phyloP scores from a whole-genome alignment of 2,797 vertebrate species.

The Mormyrus proboscirostris region DNA sequence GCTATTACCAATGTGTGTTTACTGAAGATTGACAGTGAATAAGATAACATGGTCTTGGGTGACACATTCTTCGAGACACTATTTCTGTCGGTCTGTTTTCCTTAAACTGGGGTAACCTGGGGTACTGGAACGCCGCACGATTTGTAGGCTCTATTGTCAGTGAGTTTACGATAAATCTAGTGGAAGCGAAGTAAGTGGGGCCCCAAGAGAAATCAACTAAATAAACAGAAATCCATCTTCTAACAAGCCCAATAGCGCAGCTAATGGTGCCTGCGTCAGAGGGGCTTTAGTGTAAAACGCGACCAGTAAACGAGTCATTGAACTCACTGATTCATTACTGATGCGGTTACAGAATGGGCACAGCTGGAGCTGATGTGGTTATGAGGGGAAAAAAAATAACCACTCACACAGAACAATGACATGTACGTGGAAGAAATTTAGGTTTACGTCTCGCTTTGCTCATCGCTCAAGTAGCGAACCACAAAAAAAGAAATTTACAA shows the following conservation, averaged over 20 bases:
- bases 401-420: background rate
- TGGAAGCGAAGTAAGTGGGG: background rate
- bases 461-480: background rate
- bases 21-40: background rate
- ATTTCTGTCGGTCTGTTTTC: background rate
- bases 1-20: background rate
- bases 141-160: background rate
- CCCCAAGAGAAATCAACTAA: constrained; percentile 7
- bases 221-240: constrained; percentile 28
- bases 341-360: constrained; percentile 2
- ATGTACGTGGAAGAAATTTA: background rate
- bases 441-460: background rate
- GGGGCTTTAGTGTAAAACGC: constrained; percentile 26
- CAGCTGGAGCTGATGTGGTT: background rate
- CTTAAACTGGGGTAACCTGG: background rate
- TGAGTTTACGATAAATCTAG: constrained; percentile 34
- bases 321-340: constrained; percentile 24
- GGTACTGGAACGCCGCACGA: background rate
- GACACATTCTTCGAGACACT: background rate
- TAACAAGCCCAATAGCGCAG: constrained; percentile 17
- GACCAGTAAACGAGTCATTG: constrained; percentile 29
- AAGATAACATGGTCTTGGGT: background rate
- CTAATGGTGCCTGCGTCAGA: constrained; percentile 13
- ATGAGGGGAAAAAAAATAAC: background rate
- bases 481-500: background rate